Percentiles rank a stretch among this genome's conserved stretches.
Conservation (phyloP, 2,113 vertebrate species). For the Rhinopomastus cyanomelas region DNA sequence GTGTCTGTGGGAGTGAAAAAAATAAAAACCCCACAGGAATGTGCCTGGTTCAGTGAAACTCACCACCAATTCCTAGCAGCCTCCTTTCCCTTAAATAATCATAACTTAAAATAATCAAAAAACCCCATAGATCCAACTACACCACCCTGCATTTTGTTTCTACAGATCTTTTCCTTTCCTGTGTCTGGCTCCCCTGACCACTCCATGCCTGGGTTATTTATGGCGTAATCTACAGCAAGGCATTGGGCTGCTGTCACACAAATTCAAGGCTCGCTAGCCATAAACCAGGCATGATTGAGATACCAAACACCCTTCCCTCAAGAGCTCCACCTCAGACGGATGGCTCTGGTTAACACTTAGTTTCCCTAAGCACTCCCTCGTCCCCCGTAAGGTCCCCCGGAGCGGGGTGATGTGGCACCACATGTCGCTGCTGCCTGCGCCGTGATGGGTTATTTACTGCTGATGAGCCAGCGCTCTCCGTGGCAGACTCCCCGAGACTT, state of each 20-base stretch:
- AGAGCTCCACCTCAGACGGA: background rate
- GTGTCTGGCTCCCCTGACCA: constrained; percentile 6
- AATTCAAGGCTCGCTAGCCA: constrained; percentile 34
- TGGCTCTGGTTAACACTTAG: background rate
- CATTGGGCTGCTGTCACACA: constrained; percentile 48
- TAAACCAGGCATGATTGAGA: constrained; percentile 37
- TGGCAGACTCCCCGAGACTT: background rate
- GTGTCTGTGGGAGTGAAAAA: background rate
- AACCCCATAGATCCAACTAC: accelerated
- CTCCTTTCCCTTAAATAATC: background rate
- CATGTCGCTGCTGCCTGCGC: background rate
- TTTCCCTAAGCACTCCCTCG: background rate
- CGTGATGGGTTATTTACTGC: background rate
- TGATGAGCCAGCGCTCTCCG: background rate
- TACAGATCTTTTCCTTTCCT: background rate
- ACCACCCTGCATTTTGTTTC: background rate
- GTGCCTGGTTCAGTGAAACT: background rate
- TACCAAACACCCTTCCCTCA: background rate
- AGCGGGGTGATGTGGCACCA: background rate
- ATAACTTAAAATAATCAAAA: background rate
- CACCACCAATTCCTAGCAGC: background rate
- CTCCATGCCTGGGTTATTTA: constrained; percentile 42
- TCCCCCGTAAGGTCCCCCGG: background rate
- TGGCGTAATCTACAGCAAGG: constrained; percentile 46
- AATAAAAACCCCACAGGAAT: background rate